phyloP scores from a whole-genome alignment of 2,113 vertebrate genomes.

The Campylomormyrus tamandua region DNA sequence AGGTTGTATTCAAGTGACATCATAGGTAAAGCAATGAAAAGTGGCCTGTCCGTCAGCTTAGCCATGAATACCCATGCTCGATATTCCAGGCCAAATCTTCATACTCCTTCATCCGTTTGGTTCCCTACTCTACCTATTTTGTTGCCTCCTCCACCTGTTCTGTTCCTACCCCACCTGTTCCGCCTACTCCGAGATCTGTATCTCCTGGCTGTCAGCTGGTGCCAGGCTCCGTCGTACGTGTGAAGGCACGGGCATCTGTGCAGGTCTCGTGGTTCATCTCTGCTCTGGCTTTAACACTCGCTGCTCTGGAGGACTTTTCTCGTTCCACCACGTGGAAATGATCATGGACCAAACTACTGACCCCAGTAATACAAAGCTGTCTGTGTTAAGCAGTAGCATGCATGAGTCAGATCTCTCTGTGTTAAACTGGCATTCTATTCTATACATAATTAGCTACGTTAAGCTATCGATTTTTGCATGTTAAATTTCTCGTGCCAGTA shows the following conservation, averaged over 20 bases:
- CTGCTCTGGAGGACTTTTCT: not conserved
- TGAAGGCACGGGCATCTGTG: not conserved
- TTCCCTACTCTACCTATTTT: not conserved
- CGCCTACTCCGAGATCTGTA: not conserved
- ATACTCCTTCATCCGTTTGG: not conserved
- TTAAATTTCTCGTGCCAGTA: too few relatives aligned
- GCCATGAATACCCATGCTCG: not conserved
- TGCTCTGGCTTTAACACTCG: not conserved
- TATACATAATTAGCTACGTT: too few relatives aligned
- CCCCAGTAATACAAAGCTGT: not conserved
- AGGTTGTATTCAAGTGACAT: not conserved
- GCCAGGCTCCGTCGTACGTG: not conserved
- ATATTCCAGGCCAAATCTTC: not conserved
- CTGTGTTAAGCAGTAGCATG: not conserved
- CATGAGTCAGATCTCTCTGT: not conserved
- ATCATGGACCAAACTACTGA: not conserved
- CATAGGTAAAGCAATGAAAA: not conserved
- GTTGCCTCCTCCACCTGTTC: not conserved
- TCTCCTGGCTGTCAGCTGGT: not conserved
- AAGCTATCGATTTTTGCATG: too few relatives aligned
- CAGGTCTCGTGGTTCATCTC: not conserved
- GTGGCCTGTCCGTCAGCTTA: not conserved
- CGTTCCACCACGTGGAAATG: not conserved
- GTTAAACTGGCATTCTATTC: too few relatives aligned
- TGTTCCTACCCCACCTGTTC: constrained; percentile 1